phyloP scores from a whole-genome alignment of 2,797 vertebrate genomes.

The Tapera naevia region DNA sequence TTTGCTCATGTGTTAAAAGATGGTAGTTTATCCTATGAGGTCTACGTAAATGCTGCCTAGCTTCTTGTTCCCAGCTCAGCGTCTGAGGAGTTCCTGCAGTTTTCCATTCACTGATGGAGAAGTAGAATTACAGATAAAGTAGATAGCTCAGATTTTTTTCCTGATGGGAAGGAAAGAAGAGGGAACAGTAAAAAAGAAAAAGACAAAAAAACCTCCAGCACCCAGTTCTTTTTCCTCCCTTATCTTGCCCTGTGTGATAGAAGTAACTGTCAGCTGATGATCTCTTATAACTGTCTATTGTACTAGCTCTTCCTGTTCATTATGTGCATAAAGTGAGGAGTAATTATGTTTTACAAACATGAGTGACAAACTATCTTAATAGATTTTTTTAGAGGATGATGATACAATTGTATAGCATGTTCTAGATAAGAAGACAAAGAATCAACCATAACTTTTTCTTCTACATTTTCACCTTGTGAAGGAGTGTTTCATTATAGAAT shows the following conservation, averaged over 20 bases:
- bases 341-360: neutral
- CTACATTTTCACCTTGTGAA: neutral
- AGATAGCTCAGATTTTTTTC: neutral
- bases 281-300: neutral
- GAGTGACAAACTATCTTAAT: neutral
- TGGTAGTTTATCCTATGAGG: neutral
- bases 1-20: neutral
- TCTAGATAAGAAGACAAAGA: neutral
- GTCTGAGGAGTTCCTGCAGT: neutral
- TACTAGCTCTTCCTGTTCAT: neutral
- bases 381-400: neutral
- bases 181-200: neutral
- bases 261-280: neutral
- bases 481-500: neutral
- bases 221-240: neutral
- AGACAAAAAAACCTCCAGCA: neutral
- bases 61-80: neutral
- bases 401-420: neutral
- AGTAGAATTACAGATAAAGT: neutral
- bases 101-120: neutral
- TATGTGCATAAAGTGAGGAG: neutral
- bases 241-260: neutral
- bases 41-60: neutral
- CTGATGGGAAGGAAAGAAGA: neutral
- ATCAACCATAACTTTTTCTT: neutral